Conservation (phyloP, 2,113 vertebrate species). For the Aegotheles bennettii region DNA sequence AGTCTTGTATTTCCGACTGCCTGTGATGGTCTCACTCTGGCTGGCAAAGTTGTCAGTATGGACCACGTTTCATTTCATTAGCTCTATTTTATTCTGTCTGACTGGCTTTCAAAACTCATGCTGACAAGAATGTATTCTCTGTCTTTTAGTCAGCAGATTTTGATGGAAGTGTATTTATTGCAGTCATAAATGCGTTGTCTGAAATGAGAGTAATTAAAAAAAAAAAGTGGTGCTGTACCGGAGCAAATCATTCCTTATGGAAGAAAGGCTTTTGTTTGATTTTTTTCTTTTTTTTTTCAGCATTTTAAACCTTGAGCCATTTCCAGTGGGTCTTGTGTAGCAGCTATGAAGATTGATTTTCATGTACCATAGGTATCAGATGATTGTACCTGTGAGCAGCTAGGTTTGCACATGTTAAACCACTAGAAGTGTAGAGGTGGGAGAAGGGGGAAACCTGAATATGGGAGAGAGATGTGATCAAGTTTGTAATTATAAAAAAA, state of each 20-base stretch:
- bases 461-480: not conserved
- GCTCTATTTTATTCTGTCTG: not conserved
- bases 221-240: not conserved
- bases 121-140: not conserved
- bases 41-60: conserved; percentile 6
- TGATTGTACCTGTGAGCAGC: not conserved
- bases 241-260: not conserved
- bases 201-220: not conserved
- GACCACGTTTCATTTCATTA: not conserved
- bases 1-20: not conserved
- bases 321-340: not conserved
- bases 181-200: not conserved
- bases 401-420: not conserved
- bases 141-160: not conserved
- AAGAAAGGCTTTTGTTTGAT: not conserved
- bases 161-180: not conserved
- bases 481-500: not conserved
- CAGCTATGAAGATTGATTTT: not conserved
- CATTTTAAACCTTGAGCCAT: not conserved
- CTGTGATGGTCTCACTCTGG: not conserved
- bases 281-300: not conserved
- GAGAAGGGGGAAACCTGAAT: not conserved
- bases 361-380: not conserved
- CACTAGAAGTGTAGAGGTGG: not conserved
- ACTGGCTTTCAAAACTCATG: not conserved